These are phyloP conservation scores for Heliconius melpomene DNA, from an alignment of 1,140 invertebrate genomes.

Conservation along the genomic window DNA sequence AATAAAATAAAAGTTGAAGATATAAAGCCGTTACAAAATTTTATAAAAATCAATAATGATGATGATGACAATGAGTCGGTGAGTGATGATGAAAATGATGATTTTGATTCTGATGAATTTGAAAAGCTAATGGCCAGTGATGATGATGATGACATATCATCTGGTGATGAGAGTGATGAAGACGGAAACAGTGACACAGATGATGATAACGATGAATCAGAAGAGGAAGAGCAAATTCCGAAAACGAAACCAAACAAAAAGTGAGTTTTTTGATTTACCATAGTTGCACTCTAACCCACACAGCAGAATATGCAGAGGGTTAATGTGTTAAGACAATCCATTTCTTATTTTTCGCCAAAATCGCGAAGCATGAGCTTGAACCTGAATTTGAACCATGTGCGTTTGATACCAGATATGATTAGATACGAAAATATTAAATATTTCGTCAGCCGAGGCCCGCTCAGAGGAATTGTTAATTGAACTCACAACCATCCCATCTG, in stretches of 20 bases:
- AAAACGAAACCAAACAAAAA: neutral
- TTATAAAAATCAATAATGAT: constrained; percentile 52
- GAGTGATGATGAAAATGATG: constrained; percentile 49
- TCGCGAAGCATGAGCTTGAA: too few relatives aligned
- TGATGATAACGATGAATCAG: constrained; percentile 13
- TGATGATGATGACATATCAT: constrained; percentile 32
- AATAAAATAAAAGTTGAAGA: constrained; percentile 48
- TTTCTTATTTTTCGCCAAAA: too few relatives aligned
- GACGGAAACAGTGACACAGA: constrained; percentile 20
- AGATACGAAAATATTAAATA: too few relatives aligned
- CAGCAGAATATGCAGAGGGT: too few relatives aligned
- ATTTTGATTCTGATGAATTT: constrained; percentile 70
- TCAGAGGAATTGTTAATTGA: too few relatives aligned
- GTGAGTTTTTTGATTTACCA: neutral
- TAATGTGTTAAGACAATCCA: too few relatives aligned
- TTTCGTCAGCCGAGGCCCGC: too few relatives aligned
- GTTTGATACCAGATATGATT: too few relatives aligned
- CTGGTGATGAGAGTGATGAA: constrained; percentile 39
- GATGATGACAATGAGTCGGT: constrained; percentile 39
- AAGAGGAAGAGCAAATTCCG: neutral
- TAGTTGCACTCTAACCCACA: too few relatives aligned
- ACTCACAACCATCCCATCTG: too few relatives aligned
- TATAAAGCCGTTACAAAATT: constrained; percentile 50
- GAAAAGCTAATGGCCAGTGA: constrained; percentile 56
- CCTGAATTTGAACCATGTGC: too few relatives aligned